Conservation (phyloP, 2,888 invertebrate genomes). For the Pachycephus smyrnensis region DNA sequence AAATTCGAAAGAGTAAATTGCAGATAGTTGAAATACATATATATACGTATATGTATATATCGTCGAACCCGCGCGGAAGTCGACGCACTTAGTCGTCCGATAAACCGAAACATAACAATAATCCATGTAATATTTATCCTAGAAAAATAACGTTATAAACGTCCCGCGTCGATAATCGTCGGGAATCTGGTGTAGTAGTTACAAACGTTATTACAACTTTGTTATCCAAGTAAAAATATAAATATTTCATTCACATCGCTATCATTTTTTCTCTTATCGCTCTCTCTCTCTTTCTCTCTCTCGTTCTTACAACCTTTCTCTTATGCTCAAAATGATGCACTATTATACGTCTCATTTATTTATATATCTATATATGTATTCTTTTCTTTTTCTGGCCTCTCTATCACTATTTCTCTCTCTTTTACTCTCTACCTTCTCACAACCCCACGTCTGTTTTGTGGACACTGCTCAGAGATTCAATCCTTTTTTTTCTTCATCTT, state of each 20-base stretch:
- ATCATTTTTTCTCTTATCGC: conserved; percentile 36
- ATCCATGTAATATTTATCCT: conserved; percentile 53
- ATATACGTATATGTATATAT: too few species aligned
- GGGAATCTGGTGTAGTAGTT: conserved; percentile 34
- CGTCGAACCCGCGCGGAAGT: too few species aligned
- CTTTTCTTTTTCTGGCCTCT: conserved; percentile 15
- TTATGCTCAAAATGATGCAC: too few species aligned
- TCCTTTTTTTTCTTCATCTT: conserved; percentile 5
- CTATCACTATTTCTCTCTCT: conserved; percentile 15
- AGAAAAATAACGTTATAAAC: conserved; percentile 59
- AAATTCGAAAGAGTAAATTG: too few species aligned
- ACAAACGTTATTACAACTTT: conserved; percentile 52
- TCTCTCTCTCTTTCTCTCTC: too few species aligned
- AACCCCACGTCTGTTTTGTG: conserved; percentile 10
- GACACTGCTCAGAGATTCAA: background rate
- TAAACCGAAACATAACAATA: conserved; percentile 41
- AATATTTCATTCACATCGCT: conserved; percentile 49
- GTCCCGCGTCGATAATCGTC: conserved; percentile 23
- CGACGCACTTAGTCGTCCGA: conserved; percentile 47
- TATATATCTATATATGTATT: background rate
- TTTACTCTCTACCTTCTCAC: conserved; percentile 5
- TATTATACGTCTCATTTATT: too few species aligned
- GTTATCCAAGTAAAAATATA: conserved; percentile 59
- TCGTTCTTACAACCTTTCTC: too few species aligned
- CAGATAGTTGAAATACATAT: too few species aligned